A percentile compares a stretch with the other conserved stretches of the same genome.
These are phyloP conservation scores for Himantopus leucocephalus DNA, from an alignment of 2,113 vertebrate species.

Conservation along the genomic window DNA sequence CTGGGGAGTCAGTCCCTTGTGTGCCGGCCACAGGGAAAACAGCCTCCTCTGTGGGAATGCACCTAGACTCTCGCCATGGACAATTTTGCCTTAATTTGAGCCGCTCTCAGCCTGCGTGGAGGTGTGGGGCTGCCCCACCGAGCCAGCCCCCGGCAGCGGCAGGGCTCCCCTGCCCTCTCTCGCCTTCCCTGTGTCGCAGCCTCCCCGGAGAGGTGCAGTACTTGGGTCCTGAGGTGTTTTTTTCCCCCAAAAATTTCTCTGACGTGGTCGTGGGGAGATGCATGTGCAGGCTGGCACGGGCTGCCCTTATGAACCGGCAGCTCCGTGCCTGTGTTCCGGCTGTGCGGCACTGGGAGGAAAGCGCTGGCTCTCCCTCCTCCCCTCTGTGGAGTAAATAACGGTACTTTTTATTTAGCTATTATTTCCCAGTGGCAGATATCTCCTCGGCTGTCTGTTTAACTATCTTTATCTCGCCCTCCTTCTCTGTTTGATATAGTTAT, in stretches of 20 bases:
- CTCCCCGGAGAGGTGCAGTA: accelerated
- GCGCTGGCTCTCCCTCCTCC: neutral
- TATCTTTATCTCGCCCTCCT: constrained; percentile 62
- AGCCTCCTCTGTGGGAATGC: neutral
- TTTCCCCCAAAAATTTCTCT: neutral
- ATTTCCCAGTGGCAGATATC: constrained; percentile 65
- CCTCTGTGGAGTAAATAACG: constrained; percentile 54
- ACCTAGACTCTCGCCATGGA: neutral
- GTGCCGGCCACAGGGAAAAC: neutral
- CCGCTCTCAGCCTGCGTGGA: neutral
- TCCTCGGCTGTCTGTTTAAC: constrained; percentile 65
- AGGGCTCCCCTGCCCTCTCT: neutral
- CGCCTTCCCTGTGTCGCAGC: accelerated
- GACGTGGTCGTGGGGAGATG: neutral
- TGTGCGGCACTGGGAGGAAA: neutral
- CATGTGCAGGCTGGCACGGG: accelerated
- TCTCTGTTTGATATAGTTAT: constrained; percentile 63
- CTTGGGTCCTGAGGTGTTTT: accelerated
- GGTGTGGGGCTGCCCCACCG: neutral
- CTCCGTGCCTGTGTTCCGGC: neutral
- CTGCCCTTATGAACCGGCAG: neutral
- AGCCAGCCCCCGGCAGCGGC: neutral
- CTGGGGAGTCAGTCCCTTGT: neutral
- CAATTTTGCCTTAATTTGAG: neutral
- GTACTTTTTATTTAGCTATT: constrained; percentile 69